Conservation (phyloP, 92 coral and sea anemone genomes). For the Scolanthus callimorphus region DNA sequence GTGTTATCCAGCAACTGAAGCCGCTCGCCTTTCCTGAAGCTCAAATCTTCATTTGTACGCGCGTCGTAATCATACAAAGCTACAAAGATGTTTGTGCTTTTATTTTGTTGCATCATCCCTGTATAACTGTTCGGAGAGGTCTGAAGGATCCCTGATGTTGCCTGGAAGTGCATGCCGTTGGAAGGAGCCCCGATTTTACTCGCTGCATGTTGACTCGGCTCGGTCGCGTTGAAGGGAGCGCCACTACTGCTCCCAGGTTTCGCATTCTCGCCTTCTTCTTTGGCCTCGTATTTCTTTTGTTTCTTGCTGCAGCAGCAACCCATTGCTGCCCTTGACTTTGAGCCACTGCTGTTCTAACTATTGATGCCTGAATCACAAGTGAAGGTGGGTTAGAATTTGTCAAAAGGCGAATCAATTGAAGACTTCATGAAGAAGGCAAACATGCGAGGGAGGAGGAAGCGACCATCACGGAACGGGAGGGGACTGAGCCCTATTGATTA, state of each 20-base stretch:
- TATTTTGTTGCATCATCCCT: conserved; percentile 47
- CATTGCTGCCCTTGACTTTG: conserved; percentile 68
- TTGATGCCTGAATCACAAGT: conserved; percentile 9
- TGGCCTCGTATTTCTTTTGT: conserved; percentile 59
- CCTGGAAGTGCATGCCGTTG: conserved; percentile 35
- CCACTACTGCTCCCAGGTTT: conserved; percentile 42
- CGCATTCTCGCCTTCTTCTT: conserved; percentile 30
- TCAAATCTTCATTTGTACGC: conserved; percentile 94
- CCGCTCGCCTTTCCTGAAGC: conserved; percentile 89
- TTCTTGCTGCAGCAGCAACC: conserved; percentile 95
- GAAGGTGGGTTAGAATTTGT: conserved; percentile 9
- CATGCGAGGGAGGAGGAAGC: conserved; percentile 44
- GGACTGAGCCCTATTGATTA: background rate
- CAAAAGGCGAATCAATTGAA: conserved; percentile 24
- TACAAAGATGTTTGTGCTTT: conserved; percentile 61
- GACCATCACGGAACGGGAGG: background rate
- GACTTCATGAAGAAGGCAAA: background rate
- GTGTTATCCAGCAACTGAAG: conserved; percentile 94
- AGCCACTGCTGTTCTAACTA: conserved; percentile 9
- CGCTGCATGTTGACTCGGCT: conserved; percentile 6
- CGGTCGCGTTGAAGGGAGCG: conserved; percentile 20
- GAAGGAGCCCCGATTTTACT: background rate
- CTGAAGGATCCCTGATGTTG: conserved; percentile 22
- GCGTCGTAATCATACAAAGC: conserved; percentile 99
- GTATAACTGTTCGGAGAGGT: conserved; percentile 6